Conservation (phyloP, 2,888 invertebrate genomes). For the Trichopoda pennipes region DNA sequence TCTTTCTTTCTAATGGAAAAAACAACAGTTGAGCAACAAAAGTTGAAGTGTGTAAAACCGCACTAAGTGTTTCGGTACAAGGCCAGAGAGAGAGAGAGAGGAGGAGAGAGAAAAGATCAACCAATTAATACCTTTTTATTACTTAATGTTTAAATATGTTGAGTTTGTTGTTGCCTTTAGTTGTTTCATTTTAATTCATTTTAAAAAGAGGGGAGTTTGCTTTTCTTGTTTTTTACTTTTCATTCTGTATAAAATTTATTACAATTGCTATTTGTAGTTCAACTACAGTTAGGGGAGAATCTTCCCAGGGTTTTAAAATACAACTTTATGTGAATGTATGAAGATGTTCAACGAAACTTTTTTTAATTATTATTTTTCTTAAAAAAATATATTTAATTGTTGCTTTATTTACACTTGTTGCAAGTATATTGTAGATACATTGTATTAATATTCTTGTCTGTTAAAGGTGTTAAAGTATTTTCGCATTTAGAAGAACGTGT, state of each 20-base stretch:
- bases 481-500: slow-evolving; percentile 14
- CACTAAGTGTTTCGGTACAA: background rate
- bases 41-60: too few relatives aligned
- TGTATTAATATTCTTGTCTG: slow-evolving; percentile 7
- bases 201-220: slow-evolving; percentile 36
- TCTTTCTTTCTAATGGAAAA: too few relatives aligned
- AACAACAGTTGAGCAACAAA: too few relatives aligned
- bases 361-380: background rate
- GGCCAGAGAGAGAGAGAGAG: background rate
- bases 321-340: background rate
- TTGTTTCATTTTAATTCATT: slow-evolving; percentile 10
- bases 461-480: slow-evolving; percentile 41
- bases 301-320: slow-evolving; percentile 33
- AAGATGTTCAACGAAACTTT: background rate
- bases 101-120: slow-evolving; percentile 24
- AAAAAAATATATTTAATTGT: slow-evolving; percentile 9
- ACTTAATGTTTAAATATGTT: slow-evolving; percentile 46
- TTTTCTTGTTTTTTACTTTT: slow-evolving; percentile 13
- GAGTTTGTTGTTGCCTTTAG: slow-evolving; percentile 24
- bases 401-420: slow-evolving; percentile 44
- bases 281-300: slow-evolving; percentile 39
- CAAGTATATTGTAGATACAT: background rate
- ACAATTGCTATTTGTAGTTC: slow-evolving; percentile 14
- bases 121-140: slow-evolving; percentile 67
- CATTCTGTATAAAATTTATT: slow-evolving; percentile 38